Base-by-base conservation (phyloP, 1,140 invertebrate species). In the Dendrolimus kikuchii region DNA sequence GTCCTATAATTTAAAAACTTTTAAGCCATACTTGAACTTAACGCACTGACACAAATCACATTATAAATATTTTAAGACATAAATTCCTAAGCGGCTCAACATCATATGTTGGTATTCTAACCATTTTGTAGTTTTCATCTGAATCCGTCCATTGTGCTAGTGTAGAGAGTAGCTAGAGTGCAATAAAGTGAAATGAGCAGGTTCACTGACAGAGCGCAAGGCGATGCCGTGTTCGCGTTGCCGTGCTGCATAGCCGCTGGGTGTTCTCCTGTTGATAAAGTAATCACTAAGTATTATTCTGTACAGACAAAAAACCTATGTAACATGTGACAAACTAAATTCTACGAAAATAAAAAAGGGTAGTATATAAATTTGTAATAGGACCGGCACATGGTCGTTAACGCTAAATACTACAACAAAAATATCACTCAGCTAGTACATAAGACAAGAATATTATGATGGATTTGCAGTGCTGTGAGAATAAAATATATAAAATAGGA, bases 241-340 rank as follows among this genome's bases (percentile, higher is more conserved):
- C 93, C 93, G 66, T 95, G 93, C 80, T 95, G 93, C 93, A 95
- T 95, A 6, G 94, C 94, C 42, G 94, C 94, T 57, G 94, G 94
- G 78, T 94, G 93, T 74, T 95, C 94, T 61, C 93, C 94, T 94
- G 88, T 69, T 88, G 86, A 84, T 77, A 74, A 79, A 55, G 23
- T 23, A 23, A 23, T 23, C 3, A 23, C 23, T 23, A 23, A 23
- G 1, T 23, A 23, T 23, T 23, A 23, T 23, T 23, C 23, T 23
- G 1, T 23, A 23, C 1, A 23, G 1, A 23, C 23, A 23, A 23
- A 3, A 23, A 3, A 23, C 23, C 3, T 2, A 3, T 23, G 23
- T 23, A 23, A 23, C 23, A 23, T 3, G 23, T 23, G 23, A 23
- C 23, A 23, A 23, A 23, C 23, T 23, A 23, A n/a, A 2, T 23